Evolutionary conservation across 2,797 vertebrate species (phyloP).

Genomic region (Chrysocyon brachyurus): DNA sequence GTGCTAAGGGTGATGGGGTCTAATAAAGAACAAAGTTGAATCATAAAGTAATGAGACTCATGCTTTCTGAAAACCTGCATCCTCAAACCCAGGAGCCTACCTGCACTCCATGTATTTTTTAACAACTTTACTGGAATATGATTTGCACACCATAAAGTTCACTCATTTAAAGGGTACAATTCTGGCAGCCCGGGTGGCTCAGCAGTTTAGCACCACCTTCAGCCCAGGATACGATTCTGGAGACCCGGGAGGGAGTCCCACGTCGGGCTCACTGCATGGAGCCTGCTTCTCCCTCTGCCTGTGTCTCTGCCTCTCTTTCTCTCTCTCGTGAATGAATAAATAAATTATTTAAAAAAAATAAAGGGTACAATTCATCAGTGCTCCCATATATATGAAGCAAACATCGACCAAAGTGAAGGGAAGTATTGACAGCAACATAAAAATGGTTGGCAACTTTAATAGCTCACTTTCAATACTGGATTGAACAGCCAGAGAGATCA

Average conservation of each 20-base stretch:
- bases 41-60: neutral
- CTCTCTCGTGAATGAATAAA: no score
- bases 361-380: neutral
- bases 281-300: no score
- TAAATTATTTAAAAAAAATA: neutral
- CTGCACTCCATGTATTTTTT: neutral
- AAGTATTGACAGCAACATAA: neutral
- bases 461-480: neutral
- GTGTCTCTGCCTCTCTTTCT: no score
- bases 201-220: no score
- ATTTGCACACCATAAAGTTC: slow-evolving; percentile 46
- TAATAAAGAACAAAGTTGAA: slow-evolving; percentile 39
- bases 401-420: neutral
- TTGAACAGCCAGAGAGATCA: neutral
- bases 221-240: no score
- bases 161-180: neutral
- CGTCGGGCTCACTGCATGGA: no score
- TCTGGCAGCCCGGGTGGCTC: neutral
- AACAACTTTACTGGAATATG: neutral
- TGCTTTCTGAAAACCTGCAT: neutral
- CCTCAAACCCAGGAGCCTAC: neutral
- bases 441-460: neutral
- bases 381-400: neutral
- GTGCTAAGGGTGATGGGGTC: slow-evolving; percentile 85
- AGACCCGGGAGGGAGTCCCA: no score